Evolutionary conservation across 2,888 invertebrate genomes (phyloP), one percentile per base, ranked within the genome.

Genomic region (Tetragonula carbonaria): DNA sequence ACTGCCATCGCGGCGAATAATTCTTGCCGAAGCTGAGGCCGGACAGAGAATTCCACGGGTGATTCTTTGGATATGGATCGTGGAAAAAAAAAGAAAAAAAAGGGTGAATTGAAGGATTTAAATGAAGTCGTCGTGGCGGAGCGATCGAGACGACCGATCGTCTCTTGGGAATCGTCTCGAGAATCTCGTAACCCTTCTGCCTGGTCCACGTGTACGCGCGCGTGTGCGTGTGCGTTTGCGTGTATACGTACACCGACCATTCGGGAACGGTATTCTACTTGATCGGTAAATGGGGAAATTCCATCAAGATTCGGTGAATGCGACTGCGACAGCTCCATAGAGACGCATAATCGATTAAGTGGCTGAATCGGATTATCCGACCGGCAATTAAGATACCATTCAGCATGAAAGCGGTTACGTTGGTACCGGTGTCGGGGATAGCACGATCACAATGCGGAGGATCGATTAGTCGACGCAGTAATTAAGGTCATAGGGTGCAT

Each of bases 381-480:
- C 77, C 84, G 80, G 85, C 88, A 87, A 90, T 89, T 89, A 90
- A 89, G 88, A 90, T 82, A 83, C 88, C 88, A 88, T 89, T 87
- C 85, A 83, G 74, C 80, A 71, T 74, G 80, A 67, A 45, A 86
- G 86, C 78, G 88, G 85, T 86, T 86, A 84, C 84, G 82, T 86
- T 85, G 88, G 89, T 86, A 82, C 88, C 86, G 83, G 89, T 84
- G 89, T 88, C 87, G 87, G 74, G 80, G 74, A 82, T 87, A 85
- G 88, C 75, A 82, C 85, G 86, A 89, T 89, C 85, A 88, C 89
- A 89, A 89, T 89, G 90, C 90, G 72, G 82, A 65, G 87, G 85
- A 89, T 89, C 89, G 89, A 89, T 88, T 87, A 87, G 88, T 82
- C 88, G 87, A 84, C 87, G 72, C 82, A 80, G 90, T 90, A 90